phyloP scores from a whole-genome alignment of 2,888 invertebrate genomes.

The Ephialtes manifestator region DNA sequence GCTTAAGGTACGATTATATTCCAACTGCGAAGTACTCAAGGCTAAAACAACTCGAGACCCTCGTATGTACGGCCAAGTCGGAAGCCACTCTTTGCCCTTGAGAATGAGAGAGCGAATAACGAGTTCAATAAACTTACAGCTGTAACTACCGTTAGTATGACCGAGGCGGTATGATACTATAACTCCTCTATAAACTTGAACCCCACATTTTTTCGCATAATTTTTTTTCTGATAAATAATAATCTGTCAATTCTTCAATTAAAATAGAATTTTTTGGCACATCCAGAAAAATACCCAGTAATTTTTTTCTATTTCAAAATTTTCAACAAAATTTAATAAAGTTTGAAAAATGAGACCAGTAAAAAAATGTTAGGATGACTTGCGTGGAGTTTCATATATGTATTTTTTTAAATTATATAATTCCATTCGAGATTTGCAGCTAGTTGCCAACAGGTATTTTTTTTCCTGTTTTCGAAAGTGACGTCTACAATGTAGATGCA shows the following conservation, averaged over 20 bases:
- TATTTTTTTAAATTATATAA: no score
- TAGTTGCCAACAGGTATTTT: neutral
- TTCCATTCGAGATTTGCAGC: neutral
- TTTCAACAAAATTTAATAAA: no score
- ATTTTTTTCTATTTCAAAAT: neutral
- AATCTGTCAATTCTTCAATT: neutral
- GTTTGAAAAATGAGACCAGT: no score
- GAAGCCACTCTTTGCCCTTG: conserved; percentile 8
- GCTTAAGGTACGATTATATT: neutral
- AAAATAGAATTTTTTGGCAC: neutral
- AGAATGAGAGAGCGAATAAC: conserved; percentile 21
- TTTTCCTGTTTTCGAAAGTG: neutral
- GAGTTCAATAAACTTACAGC: conserved; percentile 14
- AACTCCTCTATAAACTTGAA: neutral
- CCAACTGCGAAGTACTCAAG: neutral
- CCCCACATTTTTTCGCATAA: neutral
- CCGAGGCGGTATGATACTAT: neutral
- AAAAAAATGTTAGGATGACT: no score
- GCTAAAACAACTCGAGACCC: neutral
- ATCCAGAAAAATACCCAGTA: neutral
- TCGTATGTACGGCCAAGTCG: neutral
- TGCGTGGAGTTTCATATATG: no score
- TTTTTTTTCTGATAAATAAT: neutral
- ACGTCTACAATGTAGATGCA: neutral
- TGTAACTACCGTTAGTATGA: neutral